phyloP scores from a whole-genome alignment of 2,888 invertebrate genomes.

The Bembecia ichneumoniformis region DNA sequence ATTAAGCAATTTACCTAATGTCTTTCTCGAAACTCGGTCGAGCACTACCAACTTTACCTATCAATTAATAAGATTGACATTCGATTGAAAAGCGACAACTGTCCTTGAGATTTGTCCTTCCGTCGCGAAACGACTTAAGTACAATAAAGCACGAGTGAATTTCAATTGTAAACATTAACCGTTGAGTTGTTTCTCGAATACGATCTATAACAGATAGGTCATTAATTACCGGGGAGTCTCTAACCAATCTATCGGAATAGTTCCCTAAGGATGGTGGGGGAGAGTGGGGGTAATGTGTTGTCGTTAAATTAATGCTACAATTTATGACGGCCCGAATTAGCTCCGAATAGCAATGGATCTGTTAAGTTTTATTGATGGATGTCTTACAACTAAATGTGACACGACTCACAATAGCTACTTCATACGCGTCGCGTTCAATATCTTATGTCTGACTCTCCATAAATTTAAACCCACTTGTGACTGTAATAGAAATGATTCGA shows the following conservation, averaged over 20 bases:
- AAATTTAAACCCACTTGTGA: too few relatives aligned
- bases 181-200: background rate
- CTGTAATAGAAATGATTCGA: too few relatives aligned
- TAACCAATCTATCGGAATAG: slow-evolving; percentile 75
- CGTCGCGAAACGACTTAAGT: background rate
- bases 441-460: too few relatives aligned
- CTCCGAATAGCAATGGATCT: slow-evolving; percentile 29
- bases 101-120: slow-evolving; percentile 8
- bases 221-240: slow-evolving; percentile 24
- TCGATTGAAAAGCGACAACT: slow-evolving; percentile 7
- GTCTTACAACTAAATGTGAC: slow-evolving; percentile 21
- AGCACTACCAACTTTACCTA: slow-evolving; percentile 21
- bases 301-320: slow-evolving; percentile 70
- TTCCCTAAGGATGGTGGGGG: slow-evolving; percentile 66
- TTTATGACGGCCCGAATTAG: slow-evolving; percentile 66
- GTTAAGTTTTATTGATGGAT: slow-evolving; percentile 41
- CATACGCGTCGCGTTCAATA: background rate
- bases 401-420: slow-evolving; percentile 2
- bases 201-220: slow-evolving; percentile 4
- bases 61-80: slow-evolving; percentile 42
- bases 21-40: slow-evolving; percentile 18
- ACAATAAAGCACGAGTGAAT: background rate
- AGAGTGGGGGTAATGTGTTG: slow-evolving; percentile 54
- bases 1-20: slow-evolving; percentile 66
- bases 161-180: background rate